Evolutionary conservation across 37 sponge, comb jelly and placozoan genomes (phyloP).

Genomic region (Halichondria panicea): DNA sequence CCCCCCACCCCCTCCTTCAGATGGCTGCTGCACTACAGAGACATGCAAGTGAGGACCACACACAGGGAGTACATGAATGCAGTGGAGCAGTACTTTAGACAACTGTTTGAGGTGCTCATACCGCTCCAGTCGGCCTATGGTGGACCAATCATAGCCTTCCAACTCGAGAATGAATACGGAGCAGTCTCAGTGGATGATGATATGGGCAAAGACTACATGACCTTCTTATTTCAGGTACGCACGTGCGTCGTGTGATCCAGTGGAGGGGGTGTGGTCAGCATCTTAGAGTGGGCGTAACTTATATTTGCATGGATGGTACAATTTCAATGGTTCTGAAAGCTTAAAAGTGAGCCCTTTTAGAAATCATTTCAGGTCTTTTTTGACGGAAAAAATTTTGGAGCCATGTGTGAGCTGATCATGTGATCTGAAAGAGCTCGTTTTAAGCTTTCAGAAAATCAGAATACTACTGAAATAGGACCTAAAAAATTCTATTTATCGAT

Average conservation of each 20-base stretch:
- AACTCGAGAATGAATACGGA: slow-evolving; percentile 83
- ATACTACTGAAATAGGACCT: too few relatives aligned
- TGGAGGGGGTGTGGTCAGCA: background rate
- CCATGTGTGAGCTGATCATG: too few relatives aligned
- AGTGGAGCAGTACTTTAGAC: slow-evolving; percentile 67
- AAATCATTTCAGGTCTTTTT: too few relatives aligned
- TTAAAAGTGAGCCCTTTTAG: too few relatives aligned
- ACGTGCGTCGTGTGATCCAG: background rate
- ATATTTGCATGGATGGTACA: too few relatives aligned
- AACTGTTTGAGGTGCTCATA: slow-evolving; percentile 54
- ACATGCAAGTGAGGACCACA: slow-evolving; percentile 74
- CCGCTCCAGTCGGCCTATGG: slow-evolving; percentile 77
- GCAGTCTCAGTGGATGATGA: background rate
- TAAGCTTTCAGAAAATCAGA: too few relatives aligned
- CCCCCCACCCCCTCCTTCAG: slow-evolving; percentile 34
- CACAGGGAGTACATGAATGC: slow-evolving; percentile 66
- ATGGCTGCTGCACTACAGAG: slow-evolving; percentile 80
- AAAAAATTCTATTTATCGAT: too few relatives aligned
- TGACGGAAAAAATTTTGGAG: too few relatives aligned
- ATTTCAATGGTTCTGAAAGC: too few relatives aligned
- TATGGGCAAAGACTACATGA: slow-evolving; percentile 28
- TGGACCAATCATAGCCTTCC: slow-evolving; percentile 91
- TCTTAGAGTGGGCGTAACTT: background rate
- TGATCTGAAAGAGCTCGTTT: too few relatives aligned
- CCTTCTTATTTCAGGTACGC: slow-evolving; percentile 39